Evolutionary conservation across 2,797 vertebrate species (phyloP), one percentile per base, ranked within the genome.

Genomic region (Gallinago stenura): DNA sequence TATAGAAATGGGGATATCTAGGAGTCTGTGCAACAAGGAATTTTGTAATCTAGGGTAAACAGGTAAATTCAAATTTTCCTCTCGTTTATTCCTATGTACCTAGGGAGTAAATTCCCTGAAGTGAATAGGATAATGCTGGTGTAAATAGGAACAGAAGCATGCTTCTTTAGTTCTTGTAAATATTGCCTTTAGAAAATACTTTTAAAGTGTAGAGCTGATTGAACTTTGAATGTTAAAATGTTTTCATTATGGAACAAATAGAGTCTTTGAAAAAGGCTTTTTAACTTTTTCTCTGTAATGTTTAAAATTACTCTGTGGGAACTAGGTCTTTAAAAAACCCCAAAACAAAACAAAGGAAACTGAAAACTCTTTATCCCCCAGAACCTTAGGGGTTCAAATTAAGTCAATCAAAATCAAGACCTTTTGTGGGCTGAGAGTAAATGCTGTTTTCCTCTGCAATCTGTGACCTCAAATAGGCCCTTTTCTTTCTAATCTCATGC

Each of bases 331-430:
- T 69, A 76, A 88, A 92, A 75, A 18, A 0, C 2, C 50, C 61
- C 53, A 14, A 95, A 95, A 80, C 75, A 88, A 95, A 93, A 91
- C 88, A 95, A 97, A 93, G 9, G 69, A 81, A 91, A 88, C 85
- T 87, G 62, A 97, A 95, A 69, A 89, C 46, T 91, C 46, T 18
- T 88, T 91, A 94, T 95, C 80, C 83, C 62, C 90, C 88, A 94
- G 83, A 95, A 82, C 92, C 90, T 92, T 76, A 95, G 95, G 96
- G 70, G 88, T 89, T 92, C 95, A 92, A 95, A 95, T 96, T 95
- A 97, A 97, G 88, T 96, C 95, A 92, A 69, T 95, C 93, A 94
- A 96, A 96, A 95, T 96, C 93, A 95, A 91, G 92, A 91, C 86
- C 92, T 96, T 96, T 95, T 95, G 96, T 96, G 77, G 91, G 92